Conservation (phyloP, 2,113 vertebrate species). For the Chlamydotis undulata region DNA sequence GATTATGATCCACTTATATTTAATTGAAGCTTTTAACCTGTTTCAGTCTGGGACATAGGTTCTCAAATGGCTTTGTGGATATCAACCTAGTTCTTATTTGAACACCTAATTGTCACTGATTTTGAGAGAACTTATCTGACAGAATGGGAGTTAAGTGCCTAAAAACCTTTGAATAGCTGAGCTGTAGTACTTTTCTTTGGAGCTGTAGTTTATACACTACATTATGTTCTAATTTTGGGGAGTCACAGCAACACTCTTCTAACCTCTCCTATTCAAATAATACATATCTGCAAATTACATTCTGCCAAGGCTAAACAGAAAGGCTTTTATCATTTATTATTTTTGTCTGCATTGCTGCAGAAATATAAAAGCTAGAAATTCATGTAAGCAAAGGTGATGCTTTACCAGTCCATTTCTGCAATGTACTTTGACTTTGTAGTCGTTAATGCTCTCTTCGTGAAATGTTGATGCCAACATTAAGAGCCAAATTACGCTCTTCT, state of each 20-base stretch:
- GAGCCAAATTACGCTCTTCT: slow-evolving; percentile 23
- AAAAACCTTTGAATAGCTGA: background rate
- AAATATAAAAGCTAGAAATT: background rate
- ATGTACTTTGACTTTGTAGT: background rate
- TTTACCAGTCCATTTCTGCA: background rate
- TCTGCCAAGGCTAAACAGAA: background rate
- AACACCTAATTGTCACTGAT: background rate
- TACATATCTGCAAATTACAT: background rate
- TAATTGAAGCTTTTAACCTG: slow-evolving; percentile 38
- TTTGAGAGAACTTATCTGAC: background rate
- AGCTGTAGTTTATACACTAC: background rate
- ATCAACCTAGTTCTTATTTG: background rate
- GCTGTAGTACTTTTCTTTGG: background rate
- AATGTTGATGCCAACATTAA: slow-evolving; percentile 5
- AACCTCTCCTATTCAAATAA: background rate
- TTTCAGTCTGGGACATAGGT: background rate
- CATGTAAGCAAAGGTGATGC: background rate
- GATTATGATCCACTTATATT: background rate
- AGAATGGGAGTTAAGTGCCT: background rate
- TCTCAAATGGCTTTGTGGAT: too few relatives aligned
- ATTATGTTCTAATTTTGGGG: background rate
- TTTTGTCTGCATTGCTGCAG: background rate
- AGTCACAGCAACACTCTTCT: background rate
- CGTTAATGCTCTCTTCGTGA: background rate
- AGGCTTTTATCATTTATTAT: background rate